Evolutionary conservation across 2,888 invertebrate species (phyloP).

Genomic region (Tetragnatha montana): DNA sequence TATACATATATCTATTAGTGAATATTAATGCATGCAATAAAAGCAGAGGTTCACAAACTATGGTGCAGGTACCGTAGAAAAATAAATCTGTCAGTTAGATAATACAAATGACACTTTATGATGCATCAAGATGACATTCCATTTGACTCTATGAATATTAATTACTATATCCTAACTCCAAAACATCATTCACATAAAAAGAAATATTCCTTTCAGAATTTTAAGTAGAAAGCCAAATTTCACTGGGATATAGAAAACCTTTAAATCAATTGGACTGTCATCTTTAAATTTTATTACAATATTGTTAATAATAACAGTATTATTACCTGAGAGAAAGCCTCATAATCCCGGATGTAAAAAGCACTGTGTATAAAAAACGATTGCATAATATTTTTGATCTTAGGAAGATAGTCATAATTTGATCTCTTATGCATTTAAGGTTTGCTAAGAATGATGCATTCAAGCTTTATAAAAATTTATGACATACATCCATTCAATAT

Average conservation of each 20-base stretch:
- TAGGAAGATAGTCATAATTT: not conserved
- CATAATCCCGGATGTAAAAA: constrained; percentile 2
- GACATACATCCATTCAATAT: too few species aligned
- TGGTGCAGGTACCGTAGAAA: constrained; percentile 38
- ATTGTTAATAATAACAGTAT: not conserved
- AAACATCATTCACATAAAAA: not conserved
- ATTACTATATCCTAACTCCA: not conserved
- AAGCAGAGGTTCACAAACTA: constrained; percentile 19
- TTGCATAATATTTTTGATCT: not conserved
- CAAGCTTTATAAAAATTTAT: too few species aligned
- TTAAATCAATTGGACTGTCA: not conserved
- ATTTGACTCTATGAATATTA: not conserved
- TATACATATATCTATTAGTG: constrained; percentile 40
- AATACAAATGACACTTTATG: constrained; percentile 4
- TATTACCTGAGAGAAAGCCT: constrained; percentile 26
- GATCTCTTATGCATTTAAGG: not conserved
- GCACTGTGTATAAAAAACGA: not conserved
- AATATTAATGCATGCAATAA: constrained; percentile 36
- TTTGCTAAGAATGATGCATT: not conserved
- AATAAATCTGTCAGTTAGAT: constrained; percentile 27
- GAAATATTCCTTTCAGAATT: too few species aligned
- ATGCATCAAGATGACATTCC: constrained; percentile 12
- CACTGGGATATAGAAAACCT: not conserved
- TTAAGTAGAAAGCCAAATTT: too few species aligned
- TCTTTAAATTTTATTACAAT: not conserved